Evolutionary conservation across 1,140 invertebrate species (phyloP), one percentile per base, ranked within the genome.

Genomic region (Hetaerina americana): DNA sequence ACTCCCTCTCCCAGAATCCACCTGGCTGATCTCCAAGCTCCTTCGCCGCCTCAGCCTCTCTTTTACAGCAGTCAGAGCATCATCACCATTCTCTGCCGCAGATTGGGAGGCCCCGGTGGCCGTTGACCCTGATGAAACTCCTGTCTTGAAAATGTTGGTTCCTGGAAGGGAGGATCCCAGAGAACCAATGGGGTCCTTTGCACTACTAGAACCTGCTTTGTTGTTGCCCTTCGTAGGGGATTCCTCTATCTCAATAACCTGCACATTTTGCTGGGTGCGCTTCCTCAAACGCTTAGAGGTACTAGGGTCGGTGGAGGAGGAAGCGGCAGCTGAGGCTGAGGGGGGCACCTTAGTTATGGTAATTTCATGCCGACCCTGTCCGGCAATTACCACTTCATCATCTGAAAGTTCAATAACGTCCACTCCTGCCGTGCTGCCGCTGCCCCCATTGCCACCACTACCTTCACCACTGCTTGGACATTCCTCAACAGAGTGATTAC

Each of bases 211-310:
- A 8, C 18, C 28, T 27, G 24, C n/a, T 26, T 27, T 27, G 18
- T 69, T 27, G 40, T n/a, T 57, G 10, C 40, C 40, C 68, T 75
- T 75, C 22, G 70, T 40, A 22, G 74, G 73, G 27, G 74, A 74
- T 66, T 75, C 74, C 18, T 75, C 74, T 66, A 75, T 15, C n/a
- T 75, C 74, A 26, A 75, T 75, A 10, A 75, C 71, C 49, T 75
- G 74, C 6, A 75, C 70, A 29, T 66, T 66, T 27, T 73, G 70
- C 67, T 72, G 70, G 27, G 69, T 66, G 15, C 74, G 66, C 69
- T 72, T 70, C 71, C 71, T 73, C 49, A 73, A 75, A 66, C 73
- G 72, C 66, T 72, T 73, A 18, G 72, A 70, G 24, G 40, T 18
- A 57, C 74, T 72, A 24, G 72, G 69, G 27, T 70, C 68, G 66